These are phyloP conservation scores for Caenorhabditis brenneri DNA, from an alignment of 1,140 invertebrate species.

Conservation along the genomic window DNA sequence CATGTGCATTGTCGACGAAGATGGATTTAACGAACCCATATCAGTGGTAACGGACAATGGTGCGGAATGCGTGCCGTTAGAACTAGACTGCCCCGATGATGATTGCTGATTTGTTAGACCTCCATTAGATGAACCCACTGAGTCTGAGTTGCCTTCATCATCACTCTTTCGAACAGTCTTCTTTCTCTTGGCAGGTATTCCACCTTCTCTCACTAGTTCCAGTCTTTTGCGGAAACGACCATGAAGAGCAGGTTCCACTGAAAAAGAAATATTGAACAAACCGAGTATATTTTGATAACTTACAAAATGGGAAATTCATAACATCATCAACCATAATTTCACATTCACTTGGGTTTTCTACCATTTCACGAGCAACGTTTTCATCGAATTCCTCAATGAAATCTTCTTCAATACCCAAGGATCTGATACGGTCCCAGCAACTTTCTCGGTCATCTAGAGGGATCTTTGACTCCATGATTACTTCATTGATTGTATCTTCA, in stretches of 20 bases:
- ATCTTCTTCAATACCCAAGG: too few species aligned
- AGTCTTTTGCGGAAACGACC: not conserved
- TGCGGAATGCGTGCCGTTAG: not conserved
- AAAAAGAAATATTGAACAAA: not conserved
- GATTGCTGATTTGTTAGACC: not conserved
- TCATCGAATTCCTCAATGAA: too few species aligned
- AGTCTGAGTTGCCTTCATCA: not conserved
- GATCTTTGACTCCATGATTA: too few species aligned
- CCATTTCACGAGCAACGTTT: not conserved
- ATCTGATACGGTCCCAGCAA: too few species aligned
- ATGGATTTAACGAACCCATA: not conserved
- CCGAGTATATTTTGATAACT: not conserved
- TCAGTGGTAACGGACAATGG: not conserved
- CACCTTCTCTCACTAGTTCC: not conserved
- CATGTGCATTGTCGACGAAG: not conserved
- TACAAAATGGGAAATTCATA: not conserved
- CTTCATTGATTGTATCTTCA: too few species aligned
- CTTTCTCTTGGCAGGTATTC: not conserved
- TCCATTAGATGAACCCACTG: not conserved
- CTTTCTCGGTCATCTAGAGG: too few species aligned
- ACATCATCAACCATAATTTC: not conserved
- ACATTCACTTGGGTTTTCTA: not conserved
- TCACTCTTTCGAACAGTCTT: not conserved
- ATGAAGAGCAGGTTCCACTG: slow-evolving; percentile 24
- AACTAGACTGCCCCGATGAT: not conserved